Percentiles rank a stretch among this genome's conserved stretches.
These are phyloP conservation scores for Stenoptilia bipunctidactyla DNA, from an alignment of 2,888 invertebrate genomes.

Conservation along the genomic window DNA sequence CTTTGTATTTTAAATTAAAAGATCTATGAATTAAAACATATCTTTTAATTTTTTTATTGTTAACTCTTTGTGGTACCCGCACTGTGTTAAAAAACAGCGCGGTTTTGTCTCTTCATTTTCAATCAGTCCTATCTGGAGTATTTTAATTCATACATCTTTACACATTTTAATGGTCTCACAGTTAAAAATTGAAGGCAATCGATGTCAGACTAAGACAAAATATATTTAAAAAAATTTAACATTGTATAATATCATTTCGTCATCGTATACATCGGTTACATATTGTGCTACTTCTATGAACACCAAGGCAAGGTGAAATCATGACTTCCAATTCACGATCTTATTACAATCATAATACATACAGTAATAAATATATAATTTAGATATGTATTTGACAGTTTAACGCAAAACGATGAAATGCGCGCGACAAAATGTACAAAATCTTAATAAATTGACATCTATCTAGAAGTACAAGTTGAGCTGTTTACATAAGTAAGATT, in stretches of 20 bases:
- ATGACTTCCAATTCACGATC: slow-evolving; percentile 41
- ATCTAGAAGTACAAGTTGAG: slow-evolving; percentile 54
- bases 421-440: slow-evolving; percentile 31
- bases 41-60: too few species aligned
- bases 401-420: slow-evolving; percentile 48
- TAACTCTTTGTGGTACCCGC: too few species aligned
- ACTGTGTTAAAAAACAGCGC: too few species aligned
- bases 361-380: slow-evolving; percentile 48
- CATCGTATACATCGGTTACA: slow-evolving; percentile 70
- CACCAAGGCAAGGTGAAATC: slow-evolving; percentile 67
- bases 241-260: slow-evolving; percentile 66
- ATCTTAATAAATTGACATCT: slow-evolving; percentile 51
- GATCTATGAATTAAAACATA: not conserved
- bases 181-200: slow-evolving; percentile 50
- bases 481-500: slow-evolving; percentile 21
- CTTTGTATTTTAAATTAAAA: not conserved
- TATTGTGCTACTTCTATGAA: slow-evolving; percentile 65
- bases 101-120: not conserved
- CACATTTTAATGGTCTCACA: slow-evolving; percentile 34
- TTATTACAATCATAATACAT: slow-evolving; percentile 50
- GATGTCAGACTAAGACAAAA: slow-evolving; percentile 58
- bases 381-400: slow-evolving; percentile 64
- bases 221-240: slow-evolving; percentile 65
- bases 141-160: slow-evolving; percentile 13
- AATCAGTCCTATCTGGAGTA: not conserved